Evolutionary conservation across 2,888 invertebrate species (phyloP).

Genomic region (Dolomedes plantarius): DNA sequence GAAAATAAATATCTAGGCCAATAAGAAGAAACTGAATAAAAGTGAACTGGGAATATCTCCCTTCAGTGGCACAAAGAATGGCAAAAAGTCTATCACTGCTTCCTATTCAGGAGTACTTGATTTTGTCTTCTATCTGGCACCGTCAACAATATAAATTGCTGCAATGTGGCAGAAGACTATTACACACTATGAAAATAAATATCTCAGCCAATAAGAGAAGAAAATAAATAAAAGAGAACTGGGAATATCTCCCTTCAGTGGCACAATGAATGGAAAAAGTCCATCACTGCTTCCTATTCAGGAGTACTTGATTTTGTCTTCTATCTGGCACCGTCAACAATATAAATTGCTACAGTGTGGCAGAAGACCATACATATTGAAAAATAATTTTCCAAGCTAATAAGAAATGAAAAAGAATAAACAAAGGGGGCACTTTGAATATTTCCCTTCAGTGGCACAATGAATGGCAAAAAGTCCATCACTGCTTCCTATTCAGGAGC

Average conservation of each 20-base stretch:
- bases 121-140: conserved; percentile 5
- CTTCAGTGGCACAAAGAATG: conserved; percentile 12
- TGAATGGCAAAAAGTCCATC: no score
- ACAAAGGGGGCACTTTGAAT: no score
- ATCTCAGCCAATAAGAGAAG: background rate
- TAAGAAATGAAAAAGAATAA: no score
- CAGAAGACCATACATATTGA: conserved; percentile 14
- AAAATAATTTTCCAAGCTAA: no score
- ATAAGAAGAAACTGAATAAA: no score
- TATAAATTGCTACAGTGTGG: background rate
- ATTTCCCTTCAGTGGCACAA: no score
- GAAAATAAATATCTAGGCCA: no score
- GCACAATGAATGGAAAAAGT: conserved; percentile 1
- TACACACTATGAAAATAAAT: background rate
- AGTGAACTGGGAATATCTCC: conserved; percentile 16
- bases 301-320: background rate
- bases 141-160: background rate
- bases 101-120: conserved; percentile 8
- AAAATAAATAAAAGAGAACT: no score
- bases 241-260: conserved; percentile 18
- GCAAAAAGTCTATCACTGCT: background rate
- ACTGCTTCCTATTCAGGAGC: no score
- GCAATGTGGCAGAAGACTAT: conserved; percentile 24
- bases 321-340: background rate
- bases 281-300: conserved; percentile 5